Percentiles rank a stretch among this genome's conserved stretches.
phyloP scores from a whole-genome alignment of 2,888 invertebrate species.

The Microctonus brassicae region DNA sequence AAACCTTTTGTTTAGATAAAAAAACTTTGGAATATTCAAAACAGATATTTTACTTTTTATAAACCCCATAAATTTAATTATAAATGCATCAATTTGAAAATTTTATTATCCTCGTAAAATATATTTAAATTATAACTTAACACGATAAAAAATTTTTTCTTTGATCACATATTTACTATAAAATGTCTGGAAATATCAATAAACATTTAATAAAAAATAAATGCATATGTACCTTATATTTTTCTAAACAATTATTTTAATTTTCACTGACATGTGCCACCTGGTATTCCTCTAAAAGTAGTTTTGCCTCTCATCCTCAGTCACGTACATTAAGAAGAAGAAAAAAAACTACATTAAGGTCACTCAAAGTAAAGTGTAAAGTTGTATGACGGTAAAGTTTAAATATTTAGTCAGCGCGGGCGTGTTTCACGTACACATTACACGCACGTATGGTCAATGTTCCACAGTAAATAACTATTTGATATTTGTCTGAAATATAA shows the following conservation, averaged over 20 bases:
- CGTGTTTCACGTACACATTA: neutral
- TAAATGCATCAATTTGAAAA: neutral
- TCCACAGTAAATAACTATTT: neutral
- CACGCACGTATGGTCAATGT: neutral
- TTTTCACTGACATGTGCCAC: neutral
- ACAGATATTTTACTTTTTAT: neutral
- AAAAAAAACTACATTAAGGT: slow-evolving; percentile 11
- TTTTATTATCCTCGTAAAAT: neutral
- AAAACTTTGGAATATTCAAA: slow-evolving; percentile 2
- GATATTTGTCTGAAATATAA: neutral
- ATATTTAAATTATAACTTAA: neutral
- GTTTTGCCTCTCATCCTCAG: neutral
- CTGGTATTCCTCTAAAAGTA: slow-evolving; percentile 3
- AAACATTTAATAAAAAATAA: neutral
- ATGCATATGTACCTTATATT: neutral
- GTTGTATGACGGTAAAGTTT: slow-evolving; percentile 38
- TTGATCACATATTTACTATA: neutral
- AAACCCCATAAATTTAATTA: neutral
- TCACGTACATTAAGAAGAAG: neutral
- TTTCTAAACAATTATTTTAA: neutral
- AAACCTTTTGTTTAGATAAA: slow-evolving; percentile 36
- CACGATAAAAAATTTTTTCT: neutral
- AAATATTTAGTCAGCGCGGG: slow-evolving; percentile 47
- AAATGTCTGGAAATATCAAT: neutral
- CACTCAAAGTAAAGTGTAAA: slow-evolving; percentile 29